phyloP scores from a whole-genome alignment of 2,888 invertebrate species.

The Gnatocerus cornutus region DNA sequence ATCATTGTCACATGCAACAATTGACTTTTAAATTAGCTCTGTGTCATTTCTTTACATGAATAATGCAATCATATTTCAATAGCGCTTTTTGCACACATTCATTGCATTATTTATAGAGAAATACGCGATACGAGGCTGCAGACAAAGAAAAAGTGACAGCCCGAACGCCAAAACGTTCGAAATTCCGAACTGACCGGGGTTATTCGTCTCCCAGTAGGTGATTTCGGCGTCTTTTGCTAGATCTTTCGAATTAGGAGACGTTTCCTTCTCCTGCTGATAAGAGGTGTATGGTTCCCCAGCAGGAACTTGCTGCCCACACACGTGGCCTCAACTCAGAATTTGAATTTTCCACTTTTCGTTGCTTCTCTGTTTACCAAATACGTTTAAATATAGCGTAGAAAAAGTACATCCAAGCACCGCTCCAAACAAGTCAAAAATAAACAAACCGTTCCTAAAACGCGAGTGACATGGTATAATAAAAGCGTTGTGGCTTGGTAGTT shows the following conservation, averaged over 20 bases:
- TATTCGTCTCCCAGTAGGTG: too few relatives aligned
- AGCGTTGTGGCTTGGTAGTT: conserved; percentile 40
- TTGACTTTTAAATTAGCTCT: conserved; percentile 52
- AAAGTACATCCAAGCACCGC: conserved; percentile 26
- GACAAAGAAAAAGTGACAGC: not conserved
- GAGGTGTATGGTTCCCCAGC: not conserved
- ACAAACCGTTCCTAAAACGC: conserved; percentile 47
- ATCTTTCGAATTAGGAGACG: too few relatives aligned
- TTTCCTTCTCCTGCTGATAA: too few relatives aligned
- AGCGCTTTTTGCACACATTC: conserved; percentile 46
- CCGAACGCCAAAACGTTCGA: not conserved
- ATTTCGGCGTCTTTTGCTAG: too few relatives aligned
- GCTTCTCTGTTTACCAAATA: conserved; percentile 10
- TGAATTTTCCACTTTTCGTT: not conserved
- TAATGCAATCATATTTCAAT: conserved; percentile 50
- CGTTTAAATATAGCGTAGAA: conserved; percentile 24
- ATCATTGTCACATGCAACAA: conserved; percentile 51
- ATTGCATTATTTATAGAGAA: conserved; percentile 41
- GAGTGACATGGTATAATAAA: conserved; percentile 52
- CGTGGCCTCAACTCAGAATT: not conserved
- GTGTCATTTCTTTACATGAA: conserved; percentile 48
- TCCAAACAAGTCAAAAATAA: conserved; percentile 42
- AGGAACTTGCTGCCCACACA: not conserved
- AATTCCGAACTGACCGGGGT: too few relatives aligned
- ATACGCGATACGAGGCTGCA: conserved; percentile 13